These are phyloP conservation scores for Tachypleus tridentatus DNA, from an alignment of 1,140 invertebrate species.

Conservation along the genomic window DNA sequence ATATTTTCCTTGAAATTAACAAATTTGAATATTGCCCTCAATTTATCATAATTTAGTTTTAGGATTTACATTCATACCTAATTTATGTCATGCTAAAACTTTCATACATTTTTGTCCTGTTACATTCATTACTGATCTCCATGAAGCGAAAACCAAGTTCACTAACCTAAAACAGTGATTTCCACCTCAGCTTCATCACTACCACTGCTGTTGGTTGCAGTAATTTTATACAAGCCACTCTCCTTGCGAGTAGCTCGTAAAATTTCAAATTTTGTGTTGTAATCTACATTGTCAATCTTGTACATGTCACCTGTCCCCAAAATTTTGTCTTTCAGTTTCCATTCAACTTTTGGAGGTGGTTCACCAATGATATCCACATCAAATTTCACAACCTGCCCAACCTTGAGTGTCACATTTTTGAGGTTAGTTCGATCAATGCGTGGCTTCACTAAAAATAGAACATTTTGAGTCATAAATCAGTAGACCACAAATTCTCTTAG, in stretches of 20 bases:
- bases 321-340: constrained; percentile 65
- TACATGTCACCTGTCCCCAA: constrained; percentile 16
- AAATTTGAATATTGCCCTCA: too few relatives aligned
- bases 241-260: constrained; percentile 68
- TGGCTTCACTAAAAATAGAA: constrained; percentile 59
- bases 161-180: constrained; percentile 61
- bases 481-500: too few relatives aligned
- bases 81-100: too few relatives aligned
- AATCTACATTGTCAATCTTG: constrained; percentile 72
- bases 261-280: constrained; percentile 78
- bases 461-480: too few relatives aligned
- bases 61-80: too few relatives aligned
- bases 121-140: too few relatives aligned
- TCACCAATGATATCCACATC: constrained; percentile 88
- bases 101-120: too few relatives aligned
- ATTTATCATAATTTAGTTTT: too few relatives aligned
- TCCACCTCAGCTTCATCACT: constrained; percentile 86
- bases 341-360: constrained; percentile 81
- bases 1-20: too few relatives aligned
- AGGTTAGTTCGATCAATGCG: constrained; percentile 83
- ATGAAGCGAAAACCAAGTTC: too few relatives aligned
- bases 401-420: constrained; percentile 69
- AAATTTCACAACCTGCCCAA: constrained; percentile 76
- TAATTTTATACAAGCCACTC: constrained; percentile 73
- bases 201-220: constrained; percentile 86